Evolutionary conservation across 2,888 invertebrate species (phyloP), one percentile per base, ranked within the genome.

Genomic region (Nezara viridula): DNA sequence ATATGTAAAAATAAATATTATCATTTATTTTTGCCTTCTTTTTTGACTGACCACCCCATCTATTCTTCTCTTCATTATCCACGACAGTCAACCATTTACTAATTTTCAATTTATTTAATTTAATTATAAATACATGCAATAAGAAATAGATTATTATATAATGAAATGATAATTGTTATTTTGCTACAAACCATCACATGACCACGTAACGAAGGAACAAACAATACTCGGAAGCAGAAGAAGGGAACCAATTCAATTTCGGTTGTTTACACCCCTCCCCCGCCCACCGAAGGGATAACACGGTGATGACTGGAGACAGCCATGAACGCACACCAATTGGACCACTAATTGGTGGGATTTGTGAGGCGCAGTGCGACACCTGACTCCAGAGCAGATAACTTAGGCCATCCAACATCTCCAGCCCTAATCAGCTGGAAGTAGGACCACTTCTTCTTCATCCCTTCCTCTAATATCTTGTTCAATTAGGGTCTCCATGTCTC

Each of bases 401-500:
- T 60, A 60, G 60, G 14, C n/a, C 14, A 60, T 60, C 60, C 27
- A 27, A 60, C 27, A 60, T 27, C 60, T n/a, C 24, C 27, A 2
- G 27, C 37, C 12, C 81, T 81, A 81, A 81, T 81, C 81, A 81
- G 81, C 12, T 7, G 44, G 44, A 44, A 47, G 44, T 60, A 60
- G 44, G n/a, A 24, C 81, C 44, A 73, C 44, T 40, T 47, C 44
- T 73, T 73, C 73, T 44, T 81, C 77, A 40, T 21, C 77, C 44
- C 44, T 47, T 47, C n/a, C 6, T n/a, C 81, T 81, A 81, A 81
- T 81, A 81, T 81, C 81, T 81, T n/a, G 24, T 44, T 81, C 81
- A 81, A 81, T 81, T 81, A 81, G 81, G 44, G 81, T 24, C 81
- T 47, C 81, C 40, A 40, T 44, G 81, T 81, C 81, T 81, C 81